phyloP scores from a whole-genome alignment of 1,140 invertebrate species.

The Zaprionus camerounensis region DNA sequence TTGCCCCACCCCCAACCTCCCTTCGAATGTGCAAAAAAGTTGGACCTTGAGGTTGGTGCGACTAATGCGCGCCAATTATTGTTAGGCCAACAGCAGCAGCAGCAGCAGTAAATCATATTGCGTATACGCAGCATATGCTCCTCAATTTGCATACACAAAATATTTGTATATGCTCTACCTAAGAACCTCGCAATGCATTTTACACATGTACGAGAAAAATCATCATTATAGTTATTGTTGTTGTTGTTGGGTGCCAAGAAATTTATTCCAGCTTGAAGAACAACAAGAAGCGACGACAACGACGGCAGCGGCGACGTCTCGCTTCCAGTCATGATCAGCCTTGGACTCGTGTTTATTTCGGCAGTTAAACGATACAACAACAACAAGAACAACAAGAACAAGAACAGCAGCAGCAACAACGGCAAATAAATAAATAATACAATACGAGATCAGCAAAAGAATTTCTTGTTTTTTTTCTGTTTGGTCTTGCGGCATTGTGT shows the following conservation, averaged over 20 bases:
- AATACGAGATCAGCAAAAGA: slow-evolving; percentile 58
- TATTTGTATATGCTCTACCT: slow-evolving; percentile 42
- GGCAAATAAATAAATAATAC: slow-evolving; percentile 69
- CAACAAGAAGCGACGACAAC: slow-evolving; percentile 16
- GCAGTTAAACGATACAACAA: slow-evolving; percentile 61
- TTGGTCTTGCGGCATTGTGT: slow-evolving; percentile 63
- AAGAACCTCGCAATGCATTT: slow-evolving; percentile 37
- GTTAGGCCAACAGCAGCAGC: slow-evolving; percentile 12
- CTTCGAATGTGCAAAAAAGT: slow-evolving; percentile 43
- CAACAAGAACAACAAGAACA: not conserved
- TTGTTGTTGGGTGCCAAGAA: slow-evolving; percentile 70
- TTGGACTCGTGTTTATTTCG: slow-evolving; percentile 63
- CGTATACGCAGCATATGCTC: slow-evolving; percentile 67
- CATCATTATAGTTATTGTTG: slow-evolving; percentile 13
- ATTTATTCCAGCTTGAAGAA: slow-evolving; percentile 65
- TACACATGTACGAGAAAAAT: slow-evolving; percentile 53
- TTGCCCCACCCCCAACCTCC: slow-evolving; percentile 4
- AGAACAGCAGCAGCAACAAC: not conserved
- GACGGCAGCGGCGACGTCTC: slow-evolving; percentile 29
- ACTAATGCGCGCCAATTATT: slow-evolving; percentile 60
- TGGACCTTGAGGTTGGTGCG: slow-evolving; percentile 47
- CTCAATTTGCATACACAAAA: slow-evolving; percentile 77
- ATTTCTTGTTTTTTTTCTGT: slow-evolving; percentile 57
- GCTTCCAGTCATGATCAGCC: slow-evolving; percentile 48
- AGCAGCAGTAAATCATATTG: slow-evolving; percentile 24